These are phyloP conservation scores for Ectropis grisescens DNA, from an alignment of 1,140 invertebrate species.

Conservation along the genomic window DNA sequence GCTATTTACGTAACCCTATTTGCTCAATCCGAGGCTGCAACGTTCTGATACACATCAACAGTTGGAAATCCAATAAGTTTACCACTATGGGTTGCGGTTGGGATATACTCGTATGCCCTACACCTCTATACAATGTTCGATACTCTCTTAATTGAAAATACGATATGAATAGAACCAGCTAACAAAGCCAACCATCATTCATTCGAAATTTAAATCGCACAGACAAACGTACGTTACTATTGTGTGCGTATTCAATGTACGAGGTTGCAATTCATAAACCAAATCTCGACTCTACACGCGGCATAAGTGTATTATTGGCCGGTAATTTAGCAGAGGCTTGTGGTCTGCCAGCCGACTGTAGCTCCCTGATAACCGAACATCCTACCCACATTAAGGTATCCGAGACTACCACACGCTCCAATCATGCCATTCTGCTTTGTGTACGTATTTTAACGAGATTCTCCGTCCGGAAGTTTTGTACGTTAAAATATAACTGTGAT, in stretches of 20 bases:
- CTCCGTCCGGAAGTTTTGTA: no score
- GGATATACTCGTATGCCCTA: no score
- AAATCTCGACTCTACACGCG: slow-evolving; percentile 49
- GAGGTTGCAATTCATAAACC: slow-evolving; percentile 39
- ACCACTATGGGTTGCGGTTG: no score
- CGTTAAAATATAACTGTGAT: no score
- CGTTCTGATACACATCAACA: no score
- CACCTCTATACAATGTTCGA: not conserved
- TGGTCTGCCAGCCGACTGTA: slow-evolving; percentile 38
- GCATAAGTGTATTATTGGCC: slow-evolving; percentile 48
- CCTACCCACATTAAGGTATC: slow-evolving; percentile 23
- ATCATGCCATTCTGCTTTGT: no score
- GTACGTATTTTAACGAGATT: no score
- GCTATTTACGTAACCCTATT: no score
- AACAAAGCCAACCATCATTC: not conserved
- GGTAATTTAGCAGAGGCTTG: slow-evolving; percentile 48
- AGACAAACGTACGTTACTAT: slow-evolving; percentile 27
- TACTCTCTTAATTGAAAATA: slow-evolving; percentile 4
- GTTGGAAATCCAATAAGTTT: no score
- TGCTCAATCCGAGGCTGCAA: no score
- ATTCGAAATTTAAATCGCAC: slow-evolving; percentile 29
- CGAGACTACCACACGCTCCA: no score
- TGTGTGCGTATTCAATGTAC: slow-evolving; percentile 47
- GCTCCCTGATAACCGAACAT: slow-evolving; percentile 34
- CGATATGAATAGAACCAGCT: not conserved